Evolutionary conservation across 2,888 invertebrate species (phyloP).

Genomic region (Tetragnatha montana): DNA sequence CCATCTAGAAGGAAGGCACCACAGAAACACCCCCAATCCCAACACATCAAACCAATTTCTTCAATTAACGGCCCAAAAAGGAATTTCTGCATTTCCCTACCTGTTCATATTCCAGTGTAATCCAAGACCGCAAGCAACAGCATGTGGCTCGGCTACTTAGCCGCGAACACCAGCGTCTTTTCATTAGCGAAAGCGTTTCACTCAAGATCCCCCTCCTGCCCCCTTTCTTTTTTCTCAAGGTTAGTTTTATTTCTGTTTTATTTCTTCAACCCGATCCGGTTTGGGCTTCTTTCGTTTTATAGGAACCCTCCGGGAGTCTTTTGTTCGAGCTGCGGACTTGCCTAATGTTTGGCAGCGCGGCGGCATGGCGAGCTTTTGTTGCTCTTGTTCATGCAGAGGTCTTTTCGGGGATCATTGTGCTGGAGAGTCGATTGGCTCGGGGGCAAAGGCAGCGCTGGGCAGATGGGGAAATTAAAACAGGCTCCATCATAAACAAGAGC

Average conservation of each 20-base stretch:
- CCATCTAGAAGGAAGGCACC: no score
- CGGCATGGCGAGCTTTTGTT: slow-evolving; percentile 47
- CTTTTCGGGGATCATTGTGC: slow-evolving; percentile 54
- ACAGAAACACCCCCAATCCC: no score
- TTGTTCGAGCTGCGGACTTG: slow-evolving; percentile 50
- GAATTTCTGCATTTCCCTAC: background rate
- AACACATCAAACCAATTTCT: no score
- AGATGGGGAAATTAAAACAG: slow-evolving; percentile 50
- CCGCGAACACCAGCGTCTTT: background rate
- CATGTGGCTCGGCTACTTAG: background rate
- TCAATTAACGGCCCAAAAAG: no score
- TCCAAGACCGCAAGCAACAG: slow-evolving; percentile 12
- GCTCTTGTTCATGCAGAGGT: slow-evolving; percentile 29
- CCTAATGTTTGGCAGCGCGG: slow-evolving; percentile 43
- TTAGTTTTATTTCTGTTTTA: slow-evolving; percentile 59
- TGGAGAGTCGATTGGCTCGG: slow-evolving; percentile 60
- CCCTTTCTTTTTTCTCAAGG: slow-evolving; percentile 58
- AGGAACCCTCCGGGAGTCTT: slow-evolving; percentile 40
- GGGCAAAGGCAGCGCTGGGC: slow-evolving; percentile 25
- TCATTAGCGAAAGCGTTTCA: slow-evolving; percentile 18
- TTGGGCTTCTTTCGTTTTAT: slow-evolving; percentile 59
- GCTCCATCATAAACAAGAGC: slow-evolving; percentile 21
- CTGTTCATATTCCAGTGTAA: slow-evolving; percentile 46
- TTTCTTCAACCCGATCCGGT: slow-evolving; percentile 60
- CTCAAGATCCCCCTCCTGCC: slow-evolving; percentile 41